Evolutionary conservation across 2,888 invertebrate genomes (phyloP), one percentile per base, ranked within the genome.

Genomic region (Volucella inanis): DNA sequence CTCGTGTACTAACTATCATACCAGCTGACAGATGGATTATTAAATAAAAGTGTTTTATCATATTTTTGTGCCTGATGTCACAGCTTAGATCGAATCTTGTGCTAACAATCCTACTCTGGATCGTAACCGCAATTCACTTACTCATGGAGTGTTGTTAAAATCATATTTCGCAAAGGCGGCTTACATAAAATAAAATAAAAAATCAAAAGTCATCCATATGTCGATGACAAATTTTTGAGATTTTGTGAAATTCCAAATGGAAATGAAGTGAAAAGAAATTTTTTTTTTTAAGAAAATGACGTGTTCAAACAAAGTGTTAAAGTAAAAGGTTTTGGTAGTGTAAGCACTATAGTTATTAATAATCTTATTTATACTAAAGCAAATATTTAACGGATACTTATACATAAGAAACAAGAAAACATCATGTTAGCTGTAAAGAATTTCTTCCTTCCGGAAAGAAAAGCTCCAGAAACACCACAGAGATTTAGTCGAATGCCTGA

Each of bases 381-480:
- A 71, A 38, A 38, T 75, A 55, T 38, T 12, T 12, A 11, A 39
- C 49, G 78, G 72, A 77, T 77, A 74, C 54, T 52, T 59, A 49
- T 22, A 31, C 6, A 15, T 31, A 57, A 39, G 10, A 14, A 47
- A 31, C 38, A 18, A 57, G 38, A 3, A 15, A 64, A 55, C 68
- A 81, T 54, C 84, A 95, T 95, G 94, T 93, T 95, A 90, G 95
- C 95, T 39, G 95, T 95, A 54, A 95, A 95, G 91, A 96, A 95
- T 91, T 96, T 96, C 93, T 94, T 95, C 90, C 93, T 95, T 92
- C 95, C 95, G 87, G 93, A 93, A 88, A 94, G 94, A 87, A 93
- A 93, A 89, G 91, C 92, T 87, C 93, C 94, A 86, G 94, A 94
- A 89, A 92, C 93, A 47, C 93, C 93, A 43, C 93, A 93, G 70